Evolutionary conservation across 2,888 invertebrate genomes (phyloP).

Genomic region (Stegophylla sp.): DNA sequence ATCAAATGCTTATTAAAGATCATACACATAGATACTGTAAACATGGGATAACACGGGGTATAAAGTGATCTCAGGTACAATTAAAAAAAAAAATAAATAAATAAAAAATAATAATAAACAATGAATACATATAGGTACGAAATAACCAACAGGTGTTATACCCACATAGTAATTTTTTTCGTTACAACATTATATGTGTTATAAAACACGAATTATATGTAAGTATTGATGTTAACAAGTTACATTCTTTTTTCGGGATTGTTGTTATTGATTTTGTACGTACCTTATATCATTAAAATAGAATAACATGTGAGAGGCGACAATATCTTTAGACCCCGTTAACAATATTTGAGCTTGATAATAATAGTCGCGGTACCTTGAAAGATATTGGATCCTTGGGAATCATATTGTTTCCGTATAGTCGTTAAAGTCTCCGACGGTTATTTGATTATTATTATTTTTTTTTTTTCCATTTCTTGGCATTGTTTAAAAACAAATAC

Average conservation of each 20-base stretch:
- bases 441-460: conserved; percentile 50
- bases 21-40: conserved; percentile 50
- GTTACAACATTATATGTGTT: conserved; percentile 3
- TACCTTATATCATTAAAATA: conserved; percentile 1
- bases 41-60: conserved; percentile 32
- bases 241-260: neutral
- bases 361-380: conserved; percentile 31
- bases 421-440: conserved; percentile 51
- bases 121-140: neutral
- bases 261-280: neutral
- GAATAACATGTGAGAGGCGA: neutral
- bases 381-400: conserved; percentile 10
- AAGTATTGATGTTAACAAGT: neutral
- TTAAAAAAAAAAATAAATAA: neutral
- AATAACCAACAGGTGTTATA: conserved; percentile 9
- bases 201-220: neutral
- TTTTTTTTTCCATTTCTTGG: conserved; percentile 13
- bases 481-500: conserved; percentile 47
- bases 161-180: conserved; percentile 1
- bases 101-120: neutral
- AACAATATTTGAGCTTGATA: conserved; percentile 24
- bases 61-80: conserved; percentile 12
- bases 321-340: conserved; percentile 32
- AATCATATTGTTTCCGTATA: conserved; percentile 25
- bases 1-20: conserved; percentile 55